Conservation (phyloP, 1,140 invertebrate genomes). For the Trialeurodes vaporariorum region DNA sequence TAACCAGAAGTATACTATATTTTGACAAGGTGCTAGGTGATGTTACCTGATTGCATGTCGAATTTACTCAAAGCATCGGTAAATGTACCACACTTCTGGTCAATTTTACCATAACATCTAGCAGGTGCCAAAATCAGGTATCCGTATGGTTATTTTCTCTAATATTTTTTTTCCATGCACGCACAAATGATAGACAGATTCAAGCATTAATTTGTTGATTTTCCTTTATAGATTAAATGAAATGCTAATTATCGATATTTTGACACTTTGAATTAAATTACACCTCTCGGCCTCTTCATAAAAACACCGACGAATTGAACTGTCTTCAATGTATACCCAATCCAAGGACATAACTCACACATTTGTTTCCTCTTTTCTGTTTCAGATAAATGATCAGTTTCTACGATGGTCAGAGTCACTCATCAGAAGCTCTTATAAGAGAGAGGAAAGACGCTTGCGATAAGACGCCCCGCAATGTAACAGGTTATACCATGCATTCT, state of each 20-base stretch:
- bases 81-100: no score
- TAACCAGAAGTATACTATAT: no score
- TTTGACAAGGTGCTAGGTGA: no score
- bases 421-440: neutral
- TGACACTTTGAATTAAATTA: no score
- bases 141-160: no score
- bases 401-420: neutral
- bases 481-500: neutral
- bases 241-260: neutral
- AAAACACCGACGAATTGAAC: no score
- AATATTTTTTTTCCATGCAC: no score
- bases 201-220: neutral
- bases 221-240: neutral
- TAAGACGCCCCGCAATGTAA: neutral
- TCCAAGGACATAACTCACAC: neutral
- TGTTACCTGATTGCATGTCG: no score
- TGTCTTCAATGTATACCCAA: neutral
- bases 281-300: no score
- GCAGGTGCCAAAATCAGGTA: no score
- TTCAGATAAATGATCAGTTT: neutral
- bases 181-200: neutral
- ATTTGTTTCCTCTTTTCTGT: neutral
- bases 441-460: neutral
- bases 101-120: no score
- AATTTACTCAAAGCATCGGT: no score